Conservation (phyloP, 2,888 invertebrate species). For the Thyatira batis region DNA sequence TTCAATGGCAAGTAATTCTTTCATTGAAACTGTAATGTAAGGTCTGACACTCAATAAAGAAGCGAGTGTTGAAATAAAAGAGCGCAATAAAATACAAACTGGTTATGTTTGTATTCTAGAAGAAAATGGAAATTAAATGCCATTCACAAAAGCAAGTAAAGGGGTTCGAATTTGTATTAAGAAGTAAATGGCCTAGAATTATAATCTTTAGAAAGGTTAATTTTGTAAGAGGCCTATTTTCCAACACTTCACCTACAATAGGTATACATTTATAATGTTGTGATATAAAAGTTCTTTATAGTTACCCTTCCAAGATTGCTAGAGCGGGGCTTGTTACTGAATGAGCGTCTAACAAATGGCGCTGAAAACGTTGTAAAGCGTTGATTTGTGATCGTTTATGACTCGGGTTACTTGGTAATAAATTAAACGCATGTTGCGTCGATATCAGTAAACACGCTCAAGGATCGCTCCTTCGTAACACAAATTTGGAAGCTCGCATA, state of each 20-base stretch:
- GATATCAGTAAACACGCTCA: neutral
- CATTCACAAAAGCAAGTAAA: conserved; percentile 44
- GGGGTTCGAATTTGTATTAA: neutral
- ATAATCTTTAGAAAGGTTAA: neutral
- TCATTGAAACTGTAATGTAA: conserved; percentile 14
- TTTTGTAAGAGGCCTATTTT: neutral
- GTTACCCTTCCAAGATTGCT: conserved; percentile 40
- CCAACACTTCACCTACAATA: neutral
- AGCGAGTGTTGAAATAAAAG: conserved; percentile 35
- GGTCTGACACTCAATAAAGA: conserved; percentile 13
- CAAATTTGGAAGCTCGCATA: neutral
- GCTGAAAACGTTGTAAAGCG: conserved; percentile 56
- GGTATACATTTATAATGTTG: neutral
- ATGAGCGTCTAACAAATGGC: conserved; percentile 49
- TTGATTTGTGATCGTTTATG: conserved; percentile 67
- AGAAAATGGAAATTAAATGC: conserved; percentile 49
- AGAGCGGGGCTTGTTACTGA: conserved; percentile 38
- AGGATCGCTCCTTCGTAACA: neutral
- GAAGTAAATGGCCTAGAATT: neutral
- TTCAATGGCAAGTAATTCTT: conserved; percentile 12
- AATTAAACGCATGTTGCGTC: conserved; percentile 63
- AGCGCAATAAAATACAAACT: conserved; percentile 39
- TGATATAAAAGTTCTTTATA: conserved; percentile 33
- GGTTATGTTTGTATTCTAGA: conserved; percentile 45
- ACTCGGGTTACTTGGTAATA: conserved; percentile 68